phyloP scores from a whole-genome alignment of 2,888 invertebrate species.

The Leptarthrus brevirostris region DNA sequence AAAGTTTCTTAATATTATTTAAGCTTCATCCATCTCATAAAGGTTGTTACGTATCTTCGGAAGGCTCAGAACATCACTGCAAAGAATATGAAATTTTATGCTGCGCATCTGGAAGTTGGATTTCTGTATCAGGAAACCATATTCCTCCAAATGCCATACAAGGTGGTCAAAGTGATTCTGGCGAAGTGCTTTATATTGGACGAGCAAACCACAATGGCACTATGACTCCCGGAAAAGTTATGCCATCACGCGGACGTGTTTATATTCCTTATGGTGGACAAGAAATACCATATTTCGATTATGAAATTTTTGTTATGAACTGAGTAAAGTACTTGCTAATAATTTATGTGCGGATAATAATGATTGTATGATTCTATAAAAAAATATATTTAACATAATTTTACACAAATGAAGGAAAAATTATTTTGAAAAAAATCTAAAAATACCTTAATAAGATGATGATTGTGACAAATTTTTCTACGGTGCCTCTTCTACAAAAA shows the following conservation, averaged over 20 bases:
- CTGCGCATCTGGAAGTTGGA: slow-evolving; percentile 74
- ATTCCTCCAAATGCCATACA: slow-evolving; percentile 81
- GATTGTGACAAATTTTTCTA: too few relatives aligned
- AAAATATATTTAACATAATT: too few relatives aligned
- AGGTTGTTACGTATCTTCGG: slow-evolving; percentile 80
- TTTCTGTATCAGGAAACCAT: slow-evolving; percentile 74
- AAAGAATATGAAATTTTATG: slow-evolving; percentile 76
- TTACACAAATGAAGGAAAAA: too few relatives aligned
- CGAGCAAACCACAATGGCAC: slow-evolving; percentile 82
- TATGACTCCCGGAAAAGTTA: slow-evolving; percentile 84
- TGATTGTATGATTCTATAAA: not conserved
- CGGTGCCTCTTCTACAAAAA: too few relatives aligned
- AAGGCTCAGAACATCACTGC: slow-evolving; percentile 77
- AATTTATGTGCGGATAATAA: too few relatives aligned
- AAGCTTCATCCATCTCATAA: slow-evolving; percentile 72
- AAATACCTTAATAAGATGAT: too few relatives aligned
- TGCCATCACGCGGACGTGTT: slow-evolving; percentile 82
- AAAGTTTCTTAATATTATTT: too few relatives aligned
- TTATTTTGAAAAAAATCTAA: too few relatives aligned
- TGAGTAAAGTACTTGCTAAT: too few relatives aligned
- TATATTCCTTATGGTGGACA: slow-evolving; percentile 88
- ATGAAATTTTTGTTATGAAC: slow-evolving; percentile 75
- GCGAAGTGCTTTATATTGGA: slow-evolving; percentile 83
- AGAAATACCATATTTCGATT: slow-evolving; percentile 82
- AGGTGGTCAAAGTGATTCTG: slow-evolving; percentile 78